Evolutionary conservation across 2,797 vertebrate species (phyloP).

Genomic region (Enteromius thamalakanensis): DNA sequence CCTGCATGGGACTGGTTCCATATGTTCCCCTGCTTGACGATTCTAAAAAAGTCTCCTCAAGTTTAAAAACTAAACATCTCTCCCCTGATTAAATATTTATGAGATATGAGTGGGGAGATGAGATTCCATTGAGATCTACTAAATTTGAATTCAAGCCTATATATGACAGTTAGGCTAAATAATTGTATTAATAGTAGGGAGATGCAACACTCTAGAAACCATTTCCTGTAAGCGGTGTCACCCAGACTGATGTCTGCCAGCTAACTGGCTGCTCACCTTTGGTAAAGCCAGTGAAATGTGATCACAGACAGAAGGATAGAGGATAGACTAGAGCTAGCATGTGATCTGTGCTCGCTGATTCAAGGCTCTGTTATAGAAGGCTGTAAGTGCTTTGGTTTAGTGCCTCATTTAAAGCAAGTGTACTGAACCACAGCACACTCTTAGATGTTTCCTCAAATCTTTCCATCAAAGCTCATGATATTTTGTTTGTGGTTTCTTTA

Average conservation of each 20-base stretch:
- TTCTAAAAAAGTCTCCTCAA: not conserved
- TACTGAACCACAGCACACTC: conserved; percentile 18
- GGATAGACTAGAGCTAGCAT: not conserved
- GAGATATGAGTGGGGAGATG: not conserved
- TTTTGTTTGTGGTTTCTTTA: not conserved
- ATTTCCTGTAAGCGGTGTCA: not conserved
- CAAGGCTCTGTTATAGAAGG: conserved; percentile 13
- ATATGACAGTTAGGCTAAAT: not conserved
- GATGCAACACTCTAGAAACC: not conserved
- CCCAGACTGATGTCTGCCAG: not conserved
- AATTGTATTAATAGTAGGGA: not conserved
- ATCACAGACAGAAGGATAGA: not conserved
- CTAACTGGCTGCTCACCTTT: not conserved
- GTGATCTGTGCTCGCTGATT: not conserved
- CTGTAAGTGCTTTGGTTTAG: conserved; percentile 34
- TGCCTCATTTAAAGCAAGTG: conserved; percentile 31
- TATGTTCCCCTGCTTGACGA: not conserved
- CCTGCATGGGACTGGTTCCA: not conserved
- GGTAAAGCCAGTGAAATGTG: conserved; percentile 9
- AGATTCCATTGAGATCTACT: not conserved
- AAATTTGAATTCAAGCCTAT: not conserved
- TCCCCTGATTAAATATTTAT: not conserved
- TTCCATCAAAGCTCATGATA: conserved; percentile 1
- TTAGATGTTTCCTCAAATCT: conserved; percentile 13
- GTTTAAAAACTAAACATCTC: not conserved